Base-by-base conservation (phyloP, 2,888 invertebrate genomes). In the Ophonus ardosiacus region DNA sequence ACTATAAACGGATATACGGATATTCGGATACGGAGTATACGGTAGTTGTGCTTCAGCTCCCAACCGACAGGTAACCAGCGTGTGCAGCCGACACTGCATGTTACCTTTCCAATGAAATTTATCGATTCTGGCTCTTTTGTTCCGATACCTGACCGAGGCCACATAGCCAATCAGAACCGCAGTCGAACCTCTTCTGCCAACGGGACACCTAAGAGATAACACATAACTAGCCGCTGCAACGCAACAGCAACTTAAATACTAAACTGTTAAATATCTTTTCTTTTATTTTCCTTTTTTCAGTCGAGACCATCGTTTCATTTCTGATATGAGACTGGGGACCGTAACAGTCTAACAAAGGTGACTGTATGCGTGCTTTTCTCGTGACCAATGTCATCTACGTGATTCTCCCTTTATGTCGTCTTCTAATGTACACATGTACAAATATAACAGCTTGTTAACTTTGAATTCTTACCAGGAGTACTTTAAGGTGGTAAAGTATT, bases 71-170 rank as follows among this genome's bases (percentile, higher is more conserved):
- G 83, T 85, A 81, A 81, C 84, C 85, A 63, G 85, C 86, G 79
- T 86, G 86, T 87, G 87, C 87, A 86, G 79, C 87, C 85, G 85
- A 86, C 86, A 87, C 84, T 86, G 87, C 87, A 84, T 87, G 87
- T 87, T 88, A 87, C 87, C 87, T 88, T 86, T 87, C 87, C 84
- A 80, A 87, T 86, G 87, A 87, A 86, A 88, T 87, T 87, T 88
- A 88, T 88, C 86, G 88, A 88, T 88, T 88, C 86, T 87, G 86
- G 86, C 86, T 87, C 87, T 87, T 87, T 88, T 88, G 88, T 88
- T 88, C 87, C 86, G 86, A 87, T 87, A 82, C 87, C 86, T 88
- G 86, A 86, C 85, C 85, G 86, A 86, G 76, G 76, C 78, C 84
- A 84, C 63, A 63, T 74, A 88, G 86, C 88, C 88, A 88, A 88